phyloP scores from a whole-genome alignment of 2,888 invertebrate species.

The Helicoverpa assulta region DNA sequence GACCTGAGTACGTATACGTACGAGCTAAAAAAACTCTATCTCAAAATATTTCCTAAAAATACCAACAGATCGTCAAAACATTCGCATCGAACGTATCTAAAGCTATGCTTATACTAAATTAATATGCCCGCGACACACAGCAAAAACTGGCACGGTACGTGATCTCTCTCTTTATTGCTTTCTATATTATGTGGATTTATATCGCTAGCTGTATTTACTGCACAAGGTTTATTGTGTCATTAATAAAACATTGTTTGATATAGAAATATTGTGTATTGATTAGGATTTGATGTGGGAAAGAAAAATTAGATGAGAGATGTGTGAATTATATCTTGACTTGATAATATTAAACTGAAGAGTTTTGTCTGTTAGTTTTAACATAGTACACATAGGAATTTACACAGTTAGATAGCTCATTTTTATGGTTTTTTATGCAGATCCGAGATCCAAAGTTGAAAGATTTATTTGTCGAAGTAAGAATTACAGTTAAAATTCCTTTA shows the following conservation, averaged over 20 bases:
- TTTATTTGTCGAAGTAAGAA: too few species aligned
- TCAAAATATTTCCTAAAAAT: neutral
- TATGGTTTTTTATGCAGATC: too few species aligned
- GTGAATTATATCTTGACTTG: neutral
- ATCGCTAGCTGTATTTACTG: conserved; percentile 32
- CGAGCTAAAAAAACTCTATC: too few species aligned
- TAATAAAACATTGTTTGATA: conserved; percentile 44
- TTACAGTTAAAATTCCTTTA: too few species aligned
- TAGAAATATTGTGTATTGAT: conserved; percentile 12
- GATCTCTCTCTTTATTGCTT: conserved; percentile 72
- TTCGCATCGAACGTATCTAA: conserved; percentile 38
- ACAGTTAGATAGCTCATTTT: too few species aligned
- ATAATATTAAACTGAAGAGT: too few species aligned
- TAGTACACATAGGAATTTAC: too few species aligned
- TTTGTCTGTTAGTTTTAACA: too few species aligned
- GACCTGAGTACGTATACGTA: too few species aligned
- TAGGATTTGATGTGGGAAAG: neutral
- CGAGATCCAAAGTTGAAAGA: too few species aligned
- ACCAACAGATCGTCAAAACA: neutral
- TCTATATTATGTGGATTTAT: conserved; percentile 56
- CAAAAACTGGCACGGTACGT: conserved; percentile 70
- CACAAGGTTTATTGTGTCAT: conserved; percentile 31
- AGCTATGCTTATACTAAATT: conserved; percentile 59
- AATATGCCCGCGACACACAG: conserved; percentile 64
- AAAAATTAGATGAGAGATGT: too few species aligned